A percentile compares a stretch with the other conserved stretches of the same genome.
These are phyloP conservation scores for Phthorimaea operculella DNA, from an alignment of 1,140 invertebrate species.

Conservation along the genomic window DNA sequence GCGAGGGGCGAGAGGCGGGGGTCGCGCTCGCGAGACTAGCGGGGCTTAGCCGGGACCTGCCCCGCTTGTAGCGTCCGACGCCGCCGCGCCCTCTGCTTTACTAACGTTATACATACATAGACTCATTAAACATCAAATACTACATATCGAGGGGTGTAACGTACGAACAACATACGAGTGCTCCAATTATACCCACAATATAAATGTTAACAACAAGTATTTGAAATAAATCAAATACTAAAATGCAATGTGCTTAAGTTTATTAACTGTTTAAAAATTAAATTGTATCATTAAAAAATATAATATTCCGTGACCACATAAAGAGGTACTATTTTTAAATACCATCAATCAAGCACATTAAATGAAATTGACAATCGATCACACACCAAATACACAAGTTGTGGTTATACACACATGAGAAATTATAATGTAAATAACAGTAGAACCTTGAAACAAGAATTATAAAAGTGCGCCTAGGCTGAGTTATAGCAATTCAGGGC, in stretches of 20 bases:
- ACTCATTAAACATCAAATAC: conserved; percentile 29
- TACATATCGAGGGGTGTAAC: conserved; percentile 23
- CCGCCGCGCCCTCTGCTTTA: conserved; percentile 6
- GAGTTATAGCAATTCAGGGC: no score
- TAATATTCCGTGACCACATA: conserved; percentile 1
- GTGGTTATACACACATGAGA: conserved; percentile 52
- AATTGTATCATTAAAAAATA: neutral
- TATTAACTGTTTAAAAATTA: conserved; percentile 12
- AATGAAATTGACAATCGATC: conserved; percentile 41
- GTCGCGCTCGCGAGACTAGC: neutral
- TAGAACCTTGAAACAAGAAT: conserved; percentile 57
- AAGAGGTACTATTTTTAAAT: conserved; percentile 15
- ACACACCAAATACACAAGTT: conserved; percentile 53
- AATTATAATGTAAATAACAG: conserved; percentile 50
- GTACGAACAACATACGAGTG: conserved; percentile 27
- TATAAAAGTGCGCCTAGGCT: conserved; percentile 18
- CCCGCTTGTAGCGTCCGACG: neutral
- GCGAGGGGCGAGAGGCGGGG: neutral
- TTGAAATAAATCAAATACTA: conserved; percentile 10
- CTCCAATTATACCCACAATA: conserved; percentile 24
- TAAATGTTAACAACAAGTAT: conserved; percentile 21
- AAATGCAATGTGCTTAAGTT: conserved; percentile 25
- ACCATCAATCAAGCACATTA: conserved; percentile 34
- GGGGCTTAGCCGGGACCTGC: neutral
- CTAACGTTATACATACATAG: conserved; percentile 27